Conservation (phyloP, 2,888 invertebrate species). For the Aphodius sticticus region DNA sequence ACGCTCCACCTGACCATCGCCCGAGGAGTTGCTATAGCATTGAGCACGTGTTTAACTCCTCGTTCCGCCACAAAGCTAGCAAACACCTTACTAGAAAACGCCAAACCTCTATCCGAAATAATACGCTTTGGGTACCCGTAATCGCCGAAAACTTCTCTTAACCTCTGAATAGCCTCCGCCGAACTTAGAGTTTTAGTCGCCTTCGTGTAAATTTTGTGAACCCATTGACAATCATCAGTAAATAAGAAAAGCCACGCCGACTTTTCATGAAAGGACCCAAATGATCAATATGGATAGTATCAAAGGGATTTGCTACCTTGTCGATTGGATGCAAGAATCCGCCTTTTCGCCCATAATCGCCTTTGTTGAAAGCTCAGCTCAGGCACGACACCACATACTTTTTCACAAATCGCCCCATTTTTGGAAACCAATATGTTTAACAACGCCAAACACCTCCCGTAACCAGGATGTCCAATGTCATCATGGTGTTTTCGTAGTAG, state of each 20-base stretch:
- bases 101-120: conserved; percentile 41
- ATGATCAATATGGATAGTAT: conserved; percentile 44
- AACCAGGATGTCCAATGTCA: conserved; percentile 47
- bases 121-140: conserved; percentile 40
- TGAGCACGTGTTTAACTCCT: conserved; percentile 32
- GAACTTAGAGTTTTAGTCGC: conserved; percentile 22
- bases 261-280: conserved; percentile 41
- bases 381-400: conserved; percentile 48
- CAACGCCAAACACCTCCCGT: conserved; percentile 40
- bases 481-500: conserved; percentile 49
- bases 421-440: conserved; percentile 49
- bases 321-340: conserved; percentile 44
- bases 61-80: conserved; percentile 38
- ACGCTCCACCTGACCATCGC: conserved; percentile 45
- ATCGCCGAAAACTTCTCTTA: conserved; percentile 24
- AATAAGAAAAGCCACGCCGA: conserved; percentile 34
- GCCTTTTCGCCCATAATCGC: conserved; percentile 41
- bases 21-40: conserved; percentile 39
- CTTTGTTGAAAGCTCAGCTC: conserved; percentile 39
- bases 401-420: conserved; percentile 45
- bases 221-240: conserved; percentile 43
- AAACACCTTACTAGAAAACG: conserved; percentile 40
- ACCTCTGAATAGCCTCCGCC: conserved; percentile 5
- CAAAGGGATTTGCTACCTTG: conserved; percentile 37
- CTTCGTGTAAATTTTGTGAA: conserved; percentile 40